Evolutionary conservation across 2,888 invertebrate genomes (phyloP).

Genomic region (Noctua pronuba): DNA sequence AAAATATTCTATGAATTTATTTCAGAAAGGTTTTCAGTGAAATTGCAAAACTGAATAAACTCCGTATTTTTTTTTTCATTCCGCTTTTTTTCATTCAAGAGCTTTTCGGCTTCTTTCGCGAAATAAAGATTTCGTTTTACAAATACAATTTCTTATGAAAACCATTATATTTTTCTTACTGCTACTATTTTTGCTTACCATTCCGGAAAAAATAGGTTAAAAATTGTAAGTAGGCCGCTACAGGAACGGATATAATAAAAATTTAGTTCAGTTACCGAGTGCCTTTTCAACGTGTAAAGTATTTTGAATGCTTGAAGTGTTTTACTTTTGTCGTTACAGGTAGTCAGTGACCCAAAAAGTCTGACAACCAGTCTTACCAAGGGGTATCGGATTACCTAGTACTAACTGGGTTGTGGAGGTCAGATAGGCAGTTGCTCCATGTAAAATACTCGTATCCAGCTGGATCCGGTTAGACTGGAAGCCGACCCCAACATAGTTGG

Average conservation of each 20-base stretch:
- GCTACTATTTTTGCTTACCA: background rate
- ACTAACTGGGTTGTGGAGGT: too few species aligned
- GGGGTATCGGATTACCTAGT: too few species aligned
- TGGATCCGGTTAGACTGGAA: too few species aligned
- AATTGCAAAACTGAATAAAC: conserved; percentile 78
- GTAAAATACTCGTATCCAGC: too few species aligned
- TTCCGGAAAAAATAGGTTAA: background rate
- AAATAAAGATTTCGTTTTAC: conserved; percentile 36
- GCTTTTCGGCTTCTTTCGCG: conserved; percentile 37
- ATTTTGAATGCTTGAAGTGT: background rate
- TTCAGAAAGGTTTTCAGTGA: conserved; percentile 84
- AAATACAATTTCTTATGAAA: conserved; percentile 26
- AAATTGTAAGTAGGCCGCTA: background rate
- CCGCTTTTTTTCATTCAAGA: conserved; percentile 57
- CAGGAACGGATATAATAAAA: background rate
- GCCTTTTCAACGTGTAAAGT: background rate
- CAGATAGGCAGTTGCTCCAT: too few species aligned
- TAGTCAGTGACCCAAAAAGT: too few species aligned
- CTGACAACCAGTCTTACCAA: too few species aligned
- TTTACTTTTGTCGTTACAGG: too few species aligned
- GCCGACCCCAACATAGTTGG: too few species aligned
- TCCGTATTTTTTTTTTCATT: conserved; percentile 68
- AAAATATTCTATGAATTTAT: conserved; percentile 90
- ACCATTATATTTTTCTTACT: background rate
- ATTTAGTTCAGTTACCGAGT: background rate